Conservation (phyloP, 2,113 vertebrate species). For the Agelaius tricolor region DNA sequence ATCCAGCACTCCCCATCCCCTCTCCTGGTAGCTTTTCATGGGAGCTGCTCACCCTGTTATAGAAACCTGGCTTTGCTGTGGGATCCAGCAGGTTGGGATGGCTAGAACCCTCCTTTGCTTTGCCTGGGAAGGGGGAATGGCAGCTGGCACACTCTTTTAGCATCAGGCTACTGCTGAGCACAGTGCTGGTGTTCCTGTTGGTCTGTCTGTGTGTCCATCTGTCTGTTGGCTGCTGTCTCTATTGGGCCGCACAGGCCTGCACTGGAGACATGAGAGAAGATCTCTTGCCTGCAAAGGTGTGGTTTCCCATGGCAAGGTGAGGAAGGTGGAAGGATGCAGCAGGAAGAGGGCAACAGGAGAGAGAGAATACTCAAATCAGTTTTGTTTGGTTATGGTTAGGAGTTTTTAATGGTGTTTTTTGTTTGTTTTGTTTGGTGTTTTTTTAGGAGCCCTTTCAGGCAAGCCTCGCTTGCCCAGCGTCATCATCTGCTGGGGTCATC, state of each 20-base stretch:
- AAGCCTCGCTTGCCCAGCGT: not conserved
- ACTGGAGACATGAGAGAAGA: not conserved
- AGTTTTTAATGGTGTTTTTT: fast-evolving
- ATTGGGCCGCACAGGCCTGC: not conserved
- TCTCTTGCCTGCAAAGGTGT: not conserved
- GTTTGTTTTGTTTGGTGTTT: not conserved
- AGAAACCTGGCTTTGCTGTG: not conserved
- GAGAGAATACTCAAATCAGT: not conserved
- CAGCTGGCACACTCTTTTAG: slow-evolving; percentile 35
- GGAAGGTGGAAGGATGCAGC: not conserved
- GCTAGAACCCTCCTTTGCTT: not conserved
- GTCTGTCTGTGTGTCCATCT: not conserved
- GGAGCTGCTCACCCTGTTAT: not conserved
- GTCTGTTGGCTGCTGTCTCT: not conserved
- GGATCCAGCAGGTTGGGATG: not conserved
- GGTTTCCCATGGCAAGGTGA: not conserved
- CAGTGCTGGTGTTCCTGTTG: slow-evolving; percentile 3
- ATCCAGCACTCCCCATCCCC: not conserved
- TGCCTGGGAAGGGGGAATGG: slow-evolving; percentile 36
- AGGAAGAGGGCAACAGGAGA: not conserved
- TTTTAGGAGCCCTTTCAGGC: not conserved
- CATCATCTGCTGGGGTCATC: not conserved
- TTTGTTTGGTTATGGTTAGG: not conserved
- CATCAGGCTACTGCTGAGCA: not conserved
- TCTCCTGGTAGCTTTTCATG: not conserved